Evolutionary conservation across 2,888 invertebrate genomes (phyloP).

Genomic region (Mythimna ferrago): DNA sequence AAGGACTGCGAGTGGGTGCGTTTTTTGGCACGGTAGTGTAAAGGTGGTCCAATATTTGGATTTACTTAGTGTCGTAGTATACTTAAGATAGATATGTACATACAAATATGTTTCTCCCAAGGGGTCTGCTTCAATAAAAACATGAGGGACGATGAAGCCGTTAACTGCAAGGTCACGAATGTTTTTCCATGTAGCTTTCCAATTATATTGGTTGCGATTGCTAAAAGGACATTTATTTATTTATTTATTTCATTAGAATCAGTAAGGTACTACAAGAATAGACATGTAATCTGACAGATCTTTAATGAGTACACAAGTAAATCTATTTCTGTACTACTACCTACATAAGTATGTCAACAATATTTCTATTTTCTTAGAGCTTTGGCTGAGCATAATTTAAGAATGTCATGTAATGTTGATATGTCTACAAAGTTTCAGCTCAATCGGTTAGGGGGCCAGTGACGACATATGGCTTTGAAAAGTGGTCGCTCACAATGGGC

Average conservation of each 20-base stretch:
- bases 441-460: too few species aligned
- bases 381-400: slow-evolving; percentile 4
- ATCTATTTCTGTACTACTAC: slow-evolving; percentile 6
- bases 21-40: slow-evolving; percentile 11
- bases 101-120: too few species aligned
- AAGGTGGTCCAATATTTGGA: slow-evolving; percentile 10
- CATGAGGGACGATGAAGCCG: slow-evolving; percentile 12
- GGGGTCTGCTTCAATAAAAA: not conserved
- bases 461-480: too few species aligned
- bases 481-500: too few species aligned
- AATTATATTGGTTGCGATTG: slow-evolving; percentile 4
- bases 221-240: not conserved
- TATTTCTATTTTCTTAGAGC: not conserved
- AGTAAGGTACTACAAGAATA: not conserved
- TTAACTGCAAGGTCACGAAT: slow-evolving; percentile 2
- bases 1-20: not conserved
- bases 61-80: not conserved
- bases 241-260: not conserved
- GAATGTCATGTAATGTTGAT: not conserved
- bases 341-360: not conserved
- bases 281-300: not conserved
- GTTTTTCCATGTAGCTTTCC: slow-evolving; percentile 5
- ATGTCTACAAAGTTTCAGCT: too few species aligned
- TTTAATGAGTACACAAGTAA: not conserved
- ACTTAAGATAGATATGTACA: too few species aligned